Base-by-base conservation (phyloP, 2,888 invertebrate species). In the Cacoxenus indagator region DNA sequence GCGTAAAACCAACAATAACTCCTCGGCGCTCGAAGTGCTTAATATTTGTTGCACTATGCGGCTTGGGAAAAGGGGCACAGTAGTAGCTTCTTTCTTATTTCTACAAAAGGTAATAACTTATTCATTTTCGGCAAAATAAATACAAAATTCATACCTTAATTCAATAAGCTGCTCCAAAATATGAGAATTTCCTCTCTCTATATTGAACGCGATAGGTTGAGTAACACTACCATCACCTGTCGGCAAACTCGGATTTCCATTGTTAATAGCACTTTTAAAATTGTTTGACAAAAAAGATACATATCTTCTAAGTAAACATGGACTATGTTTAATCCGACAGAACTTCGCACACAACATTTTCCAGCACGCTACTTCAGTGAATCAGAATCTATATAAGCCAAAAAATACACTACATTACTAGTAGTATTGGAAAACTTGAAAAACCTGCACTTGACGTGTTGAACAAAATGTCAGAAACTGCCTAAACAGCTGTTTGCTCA, bases 1-100 rank as follows among this genome's bases (percentile, higher is more conserved):
- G 81, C 93, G 91, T 57, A 98, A 89, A 6, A 96, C 90, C 17
- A 91, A 89, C 0, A 96, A 84, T 14, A 98, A 88, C 67, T 93
- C 91, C 17, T 84, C 75, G 92, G 90, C 66, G 67, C 72, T 73
- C 45, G 72, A 69, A 1, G 77, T 72, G 26, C 84, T 77, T 22
- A 85, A 27, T 4, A 85, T 67, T 61, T 78, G 77, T 14, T 81
- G 75, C 3, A 80, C 74, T 19, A 77, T 51, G n/a, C 73, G n/a
- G 54, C 76, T 73, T 1, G 82, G 65, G 1, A 80, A 57, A 0
- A 80, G 68, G 1, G 80, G 76, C 55, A 83, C 78, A 4, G 46
- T 2, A 4, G 70, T 70, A 5, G 72, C 70, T 45, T 81, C 73
- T 19, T 76, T 83, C 48, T 75, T 78, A 37, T 80, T 73, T 14